These are phyloP conservation scores for Panthera tigris DNA, from an alignment of 2,113 vertebrate species.

Conservation along the genomic window DNA sequence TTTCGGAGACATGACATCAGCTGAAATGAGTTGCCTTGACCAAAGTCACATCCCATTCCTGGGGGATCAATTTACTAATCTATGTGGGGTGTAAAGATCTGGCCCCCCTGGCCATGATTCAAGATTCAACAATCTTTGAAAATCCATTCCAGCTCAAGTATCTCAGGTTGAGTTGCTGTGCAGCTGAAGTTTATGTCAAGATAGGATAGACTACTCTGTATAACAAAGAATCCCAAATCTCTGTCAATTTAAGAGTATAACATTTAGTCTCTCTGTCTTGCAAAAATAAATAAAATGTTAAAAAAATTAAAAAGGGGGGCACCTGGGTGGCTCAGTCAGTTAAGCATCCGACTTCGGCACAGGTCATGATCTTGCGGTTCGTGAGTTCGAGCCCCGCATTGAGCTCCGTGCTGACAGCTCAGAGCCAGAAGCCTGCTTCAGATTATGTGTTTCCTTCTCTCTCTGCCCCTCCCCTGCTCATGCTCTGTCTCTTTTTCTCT, in stretches of 20 bases:
- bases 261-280: neutral
- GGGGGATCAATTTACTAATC: neutral
- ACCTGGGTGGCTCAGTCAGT: no score
- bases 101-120: neutral
- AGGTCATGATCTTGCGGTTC: no score
- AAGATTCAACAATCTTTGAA: neutral
- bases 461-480: no score
- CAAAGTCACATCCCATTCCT: neutral
- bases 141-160: neutral
- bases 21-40: neutral
- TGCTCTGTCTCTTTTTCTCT: no score
- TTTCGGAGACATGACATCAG: neutral
- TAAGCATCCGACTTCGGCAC: no score
- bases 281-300: no score
- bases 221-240: neutral
- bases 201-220: neutral
- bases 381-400: no score
- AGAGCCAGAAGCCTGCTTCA: no score
- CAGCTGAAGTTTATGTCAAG: neutral
- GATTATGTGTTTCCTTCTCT: no score
- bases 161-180: neutral
- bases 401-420: no score
- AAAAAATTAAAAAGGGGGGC: no score
- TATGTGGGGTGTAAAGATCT: neutral
- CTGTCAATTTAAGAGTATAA: neutral